Conservation (phyloP, 2,113 vertebrate genomes). For the Plectropomus leopardus region DNA sequence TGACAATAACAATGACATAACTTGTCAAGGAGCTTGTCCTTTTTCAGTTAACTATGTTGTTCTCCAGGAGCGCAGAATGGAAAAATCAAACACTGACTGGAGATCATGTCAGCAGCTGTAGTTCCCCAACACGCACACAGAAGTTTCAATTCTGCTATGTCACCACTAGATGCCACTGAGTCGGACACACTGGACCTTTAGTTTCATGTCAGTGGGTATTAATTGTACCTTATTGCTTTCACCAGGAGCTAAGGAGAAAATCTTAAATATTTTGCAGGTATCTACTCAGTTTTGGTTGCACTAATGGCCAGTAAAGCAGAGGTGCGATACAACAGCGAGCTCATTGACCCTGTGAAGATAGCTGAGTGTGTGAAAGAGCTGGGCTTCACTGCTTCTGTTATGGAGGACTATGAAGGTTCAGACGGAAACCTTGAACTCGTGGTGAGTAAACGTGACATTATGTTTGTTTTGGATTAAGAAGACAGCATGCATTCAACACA, state of each 20-base stretch:
- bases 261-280: slow-evolving; percentile 82
- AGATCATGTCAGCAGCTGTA: no score
- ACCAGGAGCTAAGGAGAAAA: not conserved
- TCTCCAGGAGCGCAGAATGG: no score
- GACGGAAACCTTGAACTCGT: slow-evolving; percentile 93
- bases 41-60: no score
- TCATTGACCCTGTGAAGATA: slow-evolving; percentile 89
- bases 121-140: no score
- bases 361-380: slow-evolving; percentile 93
- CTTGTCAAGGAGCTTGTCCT: no score
- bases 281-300: slow-evolving; percentile 94
- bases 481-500: not conserved
- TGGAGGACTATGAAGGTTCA: slow-evolving; percentile 92
- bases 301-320: slow-evolving; percentile 99
- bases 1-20: no score
- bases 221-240: not conserved
- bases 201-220: not conserved
- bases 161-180: no score
- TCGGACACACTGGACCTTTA: no score
- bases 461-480: not conserved
- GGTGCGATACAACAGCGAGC: slow-evolving; percentile 91
- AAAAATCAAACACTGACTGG: no score
- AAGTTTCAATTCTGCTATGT: no score
- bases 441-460: slow-evolving; percentile 82
- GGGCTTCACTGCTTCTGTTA: slow-evolving; percentile 92